Conservation (phyloP, 2,888 invertebrate genomes). For the Drosophila rubida region DNA sequence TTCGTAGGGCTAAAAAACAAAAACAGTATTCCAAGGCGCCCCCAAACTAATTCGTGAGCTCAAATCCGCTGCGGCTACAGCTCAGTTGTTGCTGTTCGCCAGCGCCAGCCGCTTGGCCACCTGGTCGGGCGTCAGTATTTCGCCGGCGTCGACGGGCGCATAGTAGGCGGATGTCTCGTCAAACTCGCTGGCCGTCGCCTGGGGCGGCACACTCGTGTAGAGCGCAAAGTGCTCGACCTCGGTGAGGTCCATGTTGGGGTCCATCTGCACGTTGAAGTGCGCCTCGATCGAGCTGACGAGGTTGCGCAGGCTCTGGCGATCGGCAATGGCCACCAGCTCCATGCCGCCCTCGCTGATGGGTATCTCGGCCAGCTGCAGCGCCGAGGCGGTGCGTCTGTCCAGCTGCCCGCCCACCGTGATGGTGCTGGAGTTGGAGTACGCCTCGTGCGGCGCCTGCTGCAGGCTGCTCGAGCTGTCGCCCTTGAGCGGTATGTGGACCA, state of each 20-base stretch:
- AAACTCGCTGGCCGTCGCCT: conserved; percentile 94
- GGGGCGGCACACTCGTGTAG: conserved; percentile 94
- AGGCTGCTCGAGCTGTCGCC: conserved; percentile 86
- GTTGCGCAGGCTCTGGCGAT: conserved; percentile 84
- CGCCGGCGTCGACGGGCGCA: conserved; percentile 92
- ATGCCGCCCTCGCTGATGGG: conserved; percentile 86
- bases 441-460: conserved; percentile 85
- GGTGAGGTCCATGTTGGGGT: conserved; percentile 89
- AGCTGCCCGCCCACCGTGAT: conserved; percentile 82
- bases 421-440: conserved; percentile 84
- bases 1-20: conserved; percentile 36
- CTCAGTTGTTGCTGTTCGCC: conserved; percentile 73
- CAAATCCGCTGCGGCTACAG: conserved; percentile 46
- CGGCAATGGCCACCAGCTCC: conserved; percentile 87
- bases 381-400: conserved; percentile 84
- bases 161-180: conserved; percentile 95
- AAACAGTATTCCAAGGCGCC: conserved; percentile 13
- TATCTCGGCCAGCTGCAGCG: conserved; percentile 84
- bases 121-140: conserved; percentile 86
- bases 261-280: conserved; percentile 84
- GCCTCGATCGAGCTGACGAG: conserved; percentile 83
- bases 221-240: conserved; percentile 95
- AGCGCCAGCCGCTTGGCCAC: conserved; percentile 83
- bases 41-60: conserved; percentile 26
- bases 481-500: conserved; percentile 89